Base-by-base conservation (phyloP, 2,888 invertebrate species). In the Stenodera caucasica region DNA sequence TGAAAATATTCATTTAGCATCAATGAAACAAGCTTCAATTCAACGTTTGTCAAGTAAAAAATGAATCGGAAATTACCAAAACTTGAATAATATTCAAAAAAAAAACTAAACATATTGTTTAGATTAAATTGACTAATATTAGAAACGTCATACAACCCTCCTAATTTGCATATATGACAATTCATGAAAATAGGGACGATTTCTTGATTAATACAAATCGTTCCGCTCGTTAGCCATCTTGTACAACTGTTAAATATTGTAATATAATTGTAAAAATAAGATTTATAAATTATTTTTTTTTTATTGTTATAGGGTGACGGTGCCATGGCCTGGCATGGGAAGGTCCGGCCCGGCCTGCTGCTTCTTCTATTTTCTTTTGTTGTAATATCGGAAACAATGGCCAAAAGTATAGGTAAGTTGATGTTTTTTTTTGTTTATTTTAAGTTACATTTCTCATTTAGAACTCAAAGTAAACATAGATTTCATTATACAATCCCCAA, bases 261-360 rank as follows among this genome's bases (percentile, higher is more conserved):
- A n/a, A n/a, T n/a, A n/a, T n/a, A n/a, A n/a, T n/a, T n/a, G n/a
- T n/a, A n/a, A n/a, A n/a, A n/a, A n/a, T n/a, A n/a, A n/a, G n/a
- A n/a, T n/a, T n/a, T n/a, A n/a, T n/a, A n/a, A n/a, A 6, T 52
- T 52, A 8, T 2, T 15, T 45, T 11, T 11, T 55, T 12, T 53
- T 62, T 70, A 69, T 71, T 71, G 57, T 80, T 80, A 65, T 75
- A 80, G 80, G 78, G 78, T 78, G 76, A 77, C 74, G 71, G 78
- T 79, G 79, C 77, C 78, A 80, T 80, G 80, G 79, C 79, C 79
- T 78, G 79, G 78, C 78, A 78, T 80, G 79, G 78, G 75, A 78
- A 77, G 77, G 75, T 78, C 76, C 75, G 77, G 77, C 78, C 77
- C 73, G 79, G 80, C 78, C 78, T 80, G 72, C 75, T 80, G 71